A percentile compares a stretch with the other conserved stretches of the same genome.
phyloP scores from a whole-genome alignment of 2,888 invertebrate species.

The Spodoptera exigua region DNA sequence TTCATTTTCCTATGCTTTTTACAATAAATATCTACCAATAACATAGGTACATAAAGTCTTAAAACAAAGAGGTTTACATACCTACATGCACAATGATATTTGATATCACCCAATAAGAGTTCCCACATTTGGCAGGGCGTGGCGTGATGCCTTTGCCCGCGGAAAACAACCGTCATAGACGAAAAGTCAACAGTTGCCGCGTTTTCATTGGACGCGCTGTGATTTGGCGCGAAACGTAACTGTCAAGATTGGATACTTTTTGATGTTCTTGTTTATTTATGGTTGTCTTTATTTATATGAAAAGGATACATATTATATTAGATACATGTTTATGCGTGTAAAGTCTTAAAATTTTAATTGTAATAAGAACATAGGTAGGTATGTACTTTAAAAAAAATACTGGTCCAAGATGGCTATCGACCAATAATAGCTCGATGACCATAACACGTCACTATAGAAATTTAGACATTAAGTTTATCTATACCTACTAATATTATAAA shows the following conservation, averaged over 20 bases:
- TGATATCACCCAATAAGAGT: slow-evolving; percentile 81
- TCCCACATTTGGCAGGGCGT: slow-evolving; percentile 73
- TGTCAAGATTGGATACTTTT: slow-evolving; percentile 54
- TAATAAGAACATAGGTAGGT: no score
- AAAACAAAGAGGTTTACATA: slow-evolving; percentile 10
- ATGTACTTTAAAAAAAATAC: background rate
- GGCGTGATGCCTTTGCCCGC: slow-evolving; percentile 69
- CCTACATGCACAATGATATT: slow-evolving; percentile 68
- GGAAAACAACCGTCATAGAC: slow-evolving; percentile 80
- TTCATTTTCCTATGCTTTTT: no score
- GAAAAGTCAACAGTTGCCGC: slow-evolving; percentile 85
- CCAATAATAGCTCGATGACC: no score
- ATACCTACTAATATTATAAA: no score
- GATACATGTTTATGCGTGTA: no score
- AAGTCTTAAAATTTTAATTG: no score
- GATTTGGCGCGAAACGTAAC: slow-evolving; percentile 55
- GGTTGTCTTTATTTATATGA: no score
- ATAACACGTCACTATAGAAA: no score
- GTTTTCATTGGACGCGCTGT: slow-evolving; percentile 61
- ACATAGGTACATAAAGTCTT: background rate
- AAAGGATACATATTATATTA: no score
- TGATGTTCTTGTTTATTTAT: slow-evolving; percentile 15
- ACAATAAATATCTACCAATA: no score
- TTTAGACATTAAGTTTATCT: no score
- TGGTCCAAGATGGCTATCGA: no score